Conservation (phyloP, 2,797 vertebrate genomes). For the Sebastes trivittatus region DNA sequence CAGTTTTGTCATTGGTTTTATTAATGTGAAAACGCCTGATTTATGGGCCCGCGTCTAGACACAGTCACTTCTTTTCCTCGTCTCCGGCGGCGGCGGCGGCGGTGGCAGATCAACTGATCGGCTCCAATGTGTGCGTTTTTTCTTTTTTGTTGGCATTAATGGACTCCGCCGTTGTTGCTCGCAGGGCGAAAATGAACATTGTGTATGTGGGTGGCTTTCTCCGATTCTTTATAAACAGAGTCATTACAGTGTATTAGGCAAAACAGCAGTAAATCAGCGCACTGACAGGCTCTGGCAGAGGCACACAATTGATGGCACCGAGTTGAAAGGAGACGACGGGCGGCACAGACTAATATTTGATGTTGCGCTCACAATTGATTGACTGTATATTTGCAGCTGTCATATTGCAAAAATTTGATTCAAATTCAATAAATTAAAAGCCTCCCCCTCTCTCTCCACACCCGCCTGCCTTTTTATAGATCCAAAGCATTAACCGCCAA, state of each 20-base stretch:
- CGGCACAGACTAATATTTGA: slow-evolving; percentile 41
- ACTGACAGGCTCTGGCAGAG: slow-evolving; percentile 60
- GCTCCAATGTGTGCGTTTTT: slow-evolving; percentile 7
- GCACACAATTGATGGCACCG: slow-evolving; percentile 31
- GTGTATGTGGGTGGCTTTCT: slow-evolving; percentile 48
- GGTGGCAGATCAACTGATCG: slow-evolving; percentile 52
- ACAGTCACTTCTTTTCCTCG: slow-evolving; percentile 31
- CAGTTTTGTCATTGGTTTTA: slow-evolving; percentile 55
- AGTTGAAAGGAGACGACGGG: slow-evolving; percentile 54
- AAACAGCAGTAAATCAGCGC: slow-evolving; percentile 63
- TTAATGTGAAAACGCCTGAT: slow-evolving; percentile 63
- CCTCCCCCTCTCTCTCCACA: background rate
- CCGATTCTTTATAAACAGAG: slow-evolving; percentile 38
- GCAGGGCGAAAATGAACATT: slow-evolving; percentile 6
- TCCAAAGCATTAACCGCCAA: slow-evolving; percentile 17
- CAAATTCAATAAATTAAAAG: slow-evolving; percentile 24
- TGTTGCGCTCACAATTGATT: slow-evolving; percentile 43
- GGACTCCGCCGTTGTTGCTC: background rate
- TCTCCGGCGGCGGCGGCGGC: background rate
- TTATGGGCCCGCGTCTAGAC: slow-evolving; percentile 67
- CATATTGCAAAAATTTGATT: slow-evolving; percentile 38
- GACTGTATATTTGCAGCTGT: slow-evolving; percentile 54
- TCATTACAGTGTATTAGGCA: slow-evolving; percentile 61
- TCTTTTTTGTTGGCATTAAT: slow-evolving; percentile 34
- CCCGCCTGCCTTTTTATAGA: slow-evolving; percentile 6